Conservation (phyloP, 2,888 invertebrate species). For the Nomada goodeniana region DNA sequence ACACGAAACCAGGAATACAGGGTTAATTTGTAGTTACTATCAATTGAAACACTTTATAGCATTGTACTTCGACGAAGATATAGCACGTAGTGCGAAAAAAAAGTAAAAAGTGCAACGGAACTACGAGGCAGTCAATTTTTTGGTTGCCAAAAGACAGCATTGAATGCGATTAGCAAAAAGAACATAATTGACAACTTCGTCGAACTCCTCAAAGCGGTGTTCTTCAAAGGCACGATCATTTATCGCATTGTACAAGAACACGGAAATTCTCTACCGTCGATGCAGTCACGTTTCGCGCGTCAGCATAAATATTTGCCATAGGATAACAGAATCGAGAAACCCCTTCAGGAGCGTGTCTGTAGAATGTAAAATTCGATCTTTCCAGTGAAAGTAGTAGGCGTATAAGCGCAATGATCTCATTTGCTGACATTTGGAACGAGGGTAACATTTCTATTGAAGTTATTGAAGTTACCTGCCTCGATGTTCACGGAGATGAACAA, state of each 20-base stretch:
- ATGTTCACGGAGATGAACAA: constrained; percentile 5
- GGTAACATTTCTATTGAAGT: background rate
- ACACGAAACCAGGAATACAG: constrained; percentile 33
- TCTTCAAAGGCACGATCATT: background rate
- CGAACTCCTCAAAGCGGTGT: too few relatives aligned
- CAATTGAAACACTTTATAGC: constrained; percentile 6
- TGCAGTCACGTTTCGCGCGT: background rate
- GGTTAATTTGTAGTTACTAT: constrained; percentile 42
- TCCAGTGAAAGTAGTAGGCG: background rate
- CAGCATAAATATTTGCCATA: constrained; percentile 33
- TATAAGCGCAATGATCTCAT: constrained; percentile 49
- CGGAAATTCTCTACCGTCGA: background rate
- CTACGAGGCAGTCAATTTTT: background rate
- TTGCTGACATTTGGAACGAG: constrained; percentile 12
- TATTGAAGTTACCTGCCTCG: background rate
- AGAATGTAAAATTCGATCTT: background rate
- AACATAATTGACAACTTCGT: too few relatives aligned
- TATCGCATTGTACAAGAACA: constrained; percentile 1
- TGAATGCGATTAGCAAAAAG: too few relatives aligned
- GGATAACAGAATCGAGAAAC: background rate
- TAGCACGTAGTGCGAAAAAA: background rate
- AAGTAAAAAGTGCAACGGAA: background rate
- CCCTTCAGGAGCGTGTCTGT: background rate
- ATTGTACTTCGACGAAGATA: background rate
- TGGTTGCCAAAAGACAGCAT: too few relatives aligned